phyloP scores from a whole-genome alignment of 1,140 invertebrate genomes.

The Acromyrmex charruanus region DNA sequence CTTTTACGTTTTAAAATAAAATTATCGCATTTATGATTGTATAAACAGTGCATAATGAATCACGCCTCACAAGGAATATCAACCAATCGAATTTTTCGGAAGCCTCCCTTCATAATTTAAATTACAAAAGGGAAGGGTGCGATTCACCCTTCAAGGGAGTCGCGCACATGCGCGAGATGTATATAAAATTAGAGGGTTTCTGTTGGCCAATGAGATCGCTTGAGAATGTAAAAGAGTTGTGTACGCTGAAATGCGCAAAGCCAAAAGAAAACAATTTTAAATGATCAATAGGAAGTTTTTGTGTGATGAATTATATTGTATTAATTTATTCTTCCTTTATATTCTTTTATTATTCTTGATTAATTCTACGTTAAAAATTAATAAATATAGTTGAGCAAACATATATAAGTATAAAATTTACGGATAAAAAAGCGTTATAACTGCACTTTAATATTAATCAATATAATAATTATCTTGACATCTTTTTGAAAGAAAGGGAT shows the following conservation, averaged over 20 bases:
- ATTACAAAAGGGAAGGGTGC: constrained; percentile 52
- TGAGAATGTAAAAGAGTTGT: constrained; percentile 41
- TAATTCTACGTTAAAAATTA: not conserved
- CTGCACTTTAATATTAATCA: not conserved
- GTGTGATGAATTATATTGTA: not conserved
- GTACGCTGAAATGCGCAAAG: not conserved
- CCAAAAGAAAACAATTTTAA: not conserved
- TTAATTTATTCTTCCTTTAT: not conserved
- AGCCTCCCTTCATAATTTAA: constrained; percentile 42
- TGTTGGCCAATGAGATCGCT: constrained; percentile 29
- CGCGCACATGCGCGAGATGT: constrained; percentile 49
- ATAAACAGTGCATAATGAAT: not conserved
- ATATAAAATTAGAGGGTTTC: constrained; percentile 61
- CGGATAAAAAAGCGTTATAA: not conserved
- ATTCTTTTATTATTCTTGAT: not conserved
- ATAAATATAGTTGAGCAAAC: not conserved
- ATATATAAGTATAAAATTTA: not conserved
- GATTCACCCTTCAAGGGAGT: constrained; percentile 49
- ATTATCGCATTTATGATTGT: not conserved
- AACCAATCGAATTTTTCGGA: constrained; percentile 22
- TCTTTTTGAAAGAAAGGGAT: not conserved
- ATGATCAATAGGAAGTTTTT: constrained; percentile 33
- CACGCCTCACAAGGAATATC: not conserved
- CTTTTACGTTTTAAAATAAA: not conserved
- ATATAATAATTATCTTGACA: not conserved